phyloP scores from a whole-genome alignment of 2,797 vertebrate genomes.

The Lepus oiostolus region DNA sequence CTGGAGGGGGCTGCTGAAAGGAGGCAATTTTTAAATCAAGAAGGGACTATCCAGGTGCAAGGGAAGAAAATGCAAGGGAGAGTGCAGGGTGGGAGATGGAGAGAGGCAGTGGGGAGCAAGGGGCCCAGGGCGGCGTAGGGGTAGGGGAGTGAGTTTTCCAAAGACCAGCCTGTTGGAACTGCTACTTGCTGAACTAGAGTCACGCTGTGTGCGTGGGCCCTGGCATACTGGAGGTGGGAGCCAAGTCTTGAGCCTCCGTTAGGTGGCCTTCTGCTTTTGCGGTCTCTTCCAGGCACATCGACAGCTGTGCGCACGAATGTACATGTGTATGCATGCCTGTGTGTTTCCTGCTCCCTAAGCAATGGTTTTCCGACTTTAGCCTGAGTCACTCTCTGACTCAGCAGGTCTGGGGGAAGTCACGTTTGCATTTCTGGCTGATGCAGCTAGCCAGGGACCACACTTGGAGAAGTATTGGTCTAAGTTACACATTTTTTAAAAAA shows the following conservation, averaged over 20 bases:
- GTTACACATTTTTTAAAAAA: not conserved
- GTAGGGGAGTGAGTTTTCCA: too few species aligned
- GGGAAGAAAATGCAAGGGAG: not conserved
- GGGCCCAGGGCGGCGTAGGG: too few species aligned
- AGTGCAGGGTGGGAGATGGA: too few species aligned
- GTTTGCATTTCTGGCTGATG: not conserved
- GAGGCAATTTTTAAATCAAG: not conserved
- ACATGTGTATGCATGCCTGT: too few species aligned
- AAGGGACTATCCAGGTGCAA: not conserved
- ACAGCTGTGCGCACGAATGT: too few species aligned
- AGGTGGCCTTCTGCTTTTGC: not conserved
- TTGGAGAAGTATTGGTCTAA: not conserved
- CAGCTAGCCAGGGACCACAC: not conserved
- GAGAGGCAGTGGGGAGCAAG: not conserved
- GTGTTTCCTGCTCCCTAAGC: not conserved
- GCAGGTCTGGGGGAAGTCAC: not conserved
- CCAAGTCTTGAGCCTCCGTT: not conserved
- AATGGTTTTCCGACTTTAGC: not conserved
- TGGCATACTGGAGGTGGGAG: fast-evolving
- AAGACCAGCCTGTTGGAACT: not conserved
- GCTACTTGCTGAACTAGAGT: not conserved
- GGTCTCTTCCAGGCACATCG: not conserved
- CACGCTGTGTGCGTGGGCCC: not conserved
- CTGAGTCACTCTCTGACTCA: not conserved
- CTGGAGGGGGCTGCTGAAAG: not conserved